Conservation (phyloP, 2,113 vertebrate genomes). For the Mastomys coucha region DNA sequence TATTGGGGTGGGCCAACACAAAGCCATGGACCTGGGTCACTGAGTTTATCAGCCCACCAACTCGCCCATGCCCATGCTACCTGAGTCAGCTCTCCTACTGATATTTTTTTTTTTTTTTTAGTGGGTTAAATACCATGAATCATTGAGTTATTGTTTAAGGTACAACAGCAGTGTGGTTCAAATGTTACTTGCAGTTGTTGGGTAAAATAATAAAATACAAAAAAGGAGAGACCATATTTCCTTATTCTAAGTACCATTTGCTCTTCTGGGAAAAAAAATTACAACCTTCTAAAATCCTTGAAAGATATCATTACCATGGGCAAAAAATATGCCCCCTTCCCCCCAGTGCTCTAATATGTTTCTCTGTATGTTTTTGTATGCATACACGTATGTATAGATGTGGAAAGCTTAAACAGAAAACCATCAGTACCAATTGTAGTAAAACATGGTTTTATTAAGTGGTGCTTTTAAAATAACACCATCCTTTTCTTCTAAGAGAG, state of each 20-base stretch:
- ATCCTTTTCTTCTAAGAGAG: conserved; percentile 41
- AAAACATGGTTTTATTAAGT: conserved; percentile 51
- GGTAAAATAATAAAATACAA: conserved; percentile 40
- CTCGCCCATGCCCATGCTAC: too few relatives aligned
- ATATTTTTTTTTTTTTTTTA: neutral
- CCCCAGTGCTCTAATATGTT: neutral
- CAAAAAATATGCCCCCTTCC: neutral
- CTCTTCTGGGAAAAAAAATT: conserved; percentile 63
- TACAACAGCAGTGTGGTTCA: conserved; percentile 78
- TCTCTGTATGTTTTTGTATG: neutral
- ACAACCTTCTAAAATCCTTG: conserved; percentile 42
- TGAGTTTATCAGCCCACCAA: too few relatives aligned
- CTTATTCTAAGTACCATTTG: conserved; percentile 53
- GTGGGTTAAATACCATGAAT: conserved; percentile 70
- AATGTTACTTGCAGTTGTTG: conserved; percentile 69
- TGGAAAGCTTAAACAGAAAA: conserved; percentile 11
- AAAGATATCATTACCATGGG: conserved; percentile 48
- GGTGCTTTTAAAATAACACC: neutral
- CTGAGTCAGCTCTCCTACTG: too few relatives aligned
- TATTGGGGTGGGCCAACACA: too few relatives aligned
- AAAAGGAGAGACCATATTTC: conserved; percentile 66
- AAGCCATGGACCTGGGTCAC: too few relatives aligned
- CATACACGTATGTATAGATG: neutral
- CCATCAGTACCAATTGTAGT: neutral
- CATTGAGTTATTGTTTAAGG: conserved; percentile 74